Percentiles rank a stretch among this genome's conserved stretches.
phyloP scores from a whole-genome alignment of 2,888 invertebrate genomes.

The Dyspetes luteomarginatus region DNA sequence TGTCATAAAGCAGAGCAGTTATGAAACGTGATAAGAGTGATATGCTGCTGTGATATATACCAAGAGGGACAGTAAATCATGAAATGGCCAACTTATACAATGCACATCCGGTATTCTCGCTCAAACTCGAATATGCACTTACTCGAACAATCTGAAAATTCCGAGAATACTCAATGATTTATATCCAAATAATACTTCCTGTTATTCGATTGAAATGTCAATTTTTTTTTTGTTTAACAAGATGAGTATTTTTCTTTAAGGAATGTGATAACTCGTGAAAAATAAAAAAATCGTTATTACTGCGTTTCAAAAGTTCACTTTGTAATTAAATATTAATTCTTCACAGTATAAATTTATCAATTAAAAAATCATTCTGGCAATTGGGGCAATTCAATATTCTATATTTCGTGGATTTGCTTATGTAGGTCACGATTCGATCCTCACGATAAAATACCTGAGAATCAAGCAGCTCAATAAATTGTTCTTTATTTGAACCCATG shows the following conservation, averaged over 20 bases:
- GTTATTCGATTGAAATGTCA: background rate
- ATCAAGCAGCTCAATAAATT: no score
- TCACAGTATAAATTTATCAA: no score
- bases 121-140: background rate
- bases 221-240: background rate
- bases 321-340: no score
- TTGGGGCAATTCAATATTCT: no score
- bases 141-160: background rate
- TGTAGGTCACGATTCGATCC: no score
- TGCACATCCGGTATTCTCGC: slow-evolving; percentile 19
- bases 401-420: no score
- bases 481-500: background rate
- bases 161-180: background rate
- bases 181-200: background rate
- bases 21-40: slow-evolving; percentile 49
- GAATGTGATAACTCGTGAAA: background rate
- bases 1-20: slow-evolving; percentile 35
- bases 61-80: slow-evolving; percentile 25
- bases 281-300: background rate
- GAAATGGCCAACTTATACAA: slow-evolving; percentile 20
- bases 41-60: slow-evolving; percentile 35
- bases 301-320: no score
- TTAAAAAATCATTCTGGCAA: no score
- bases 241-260: background rate
- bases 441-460: no score